Base-by-base conservation (phyloP, 2,113 vertebrate species). In the Ardeotis arabs region DNA sequence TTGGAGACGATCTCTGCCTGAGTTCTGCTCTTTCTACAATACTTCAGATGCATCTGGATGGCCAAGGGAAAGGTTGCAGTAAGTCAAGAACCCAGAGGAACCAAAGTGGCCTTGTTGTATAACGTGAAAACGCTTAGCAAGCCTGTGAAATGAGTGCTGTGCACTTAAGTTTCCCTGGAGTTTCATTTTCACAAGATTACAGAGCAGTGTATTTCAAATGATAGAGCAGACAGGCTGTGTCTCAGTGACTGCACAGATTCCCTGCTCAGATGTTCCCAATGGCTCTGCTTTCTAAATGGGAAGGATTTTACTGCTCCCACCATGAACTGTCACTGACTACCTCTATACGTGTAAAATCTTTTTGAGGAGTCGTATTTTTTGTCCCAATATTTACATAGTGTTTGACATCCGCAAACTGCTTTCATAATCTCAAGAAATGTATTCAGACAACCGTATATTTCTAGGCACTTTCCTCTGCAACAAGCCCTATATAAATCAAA, bases 131-230 rank as follows among this genome's bases (percentile, higher is more conserved):
- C 0, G 0, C 28, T 74, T 50, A 45, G 53, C 58, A 85, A 89
- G 56, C 56, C 69, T 68, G 14, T 63, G 25, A 83, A 89, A 64
- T 68, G 49, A 41, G 49, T 86, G 83, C 72, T 59, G 25, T 74
- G 49, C 52, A 18, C 59, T 82, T 41, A 16, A 47, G 39, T 53
- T 92, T 81, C 62, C 62, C 37, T 37, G 53, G 77, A 78, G 50
- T 85, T 93, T 78, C 39, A 73, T 84, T 91, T 95, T 92, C 80
- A 84, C 60, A 68, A n/a, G 66, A 84, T 83, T 89, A 60, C 45
- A 79, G 73, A 93, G 74, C 10, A 74, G 59, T 9, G 28, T 47
- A 47, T 90, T 88, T 84, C 66, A 76, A 87, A 67, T 39, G 69
- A 75, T 45, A 84, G 80, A 49, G 33, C 77, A 93, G 88, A 93